Evolutionary conservation across 1,140 invertebrate genomes (phyloP), one percentile per base, ranked within the genome.

Genomic region (Zelostemma sp.): DNA sequence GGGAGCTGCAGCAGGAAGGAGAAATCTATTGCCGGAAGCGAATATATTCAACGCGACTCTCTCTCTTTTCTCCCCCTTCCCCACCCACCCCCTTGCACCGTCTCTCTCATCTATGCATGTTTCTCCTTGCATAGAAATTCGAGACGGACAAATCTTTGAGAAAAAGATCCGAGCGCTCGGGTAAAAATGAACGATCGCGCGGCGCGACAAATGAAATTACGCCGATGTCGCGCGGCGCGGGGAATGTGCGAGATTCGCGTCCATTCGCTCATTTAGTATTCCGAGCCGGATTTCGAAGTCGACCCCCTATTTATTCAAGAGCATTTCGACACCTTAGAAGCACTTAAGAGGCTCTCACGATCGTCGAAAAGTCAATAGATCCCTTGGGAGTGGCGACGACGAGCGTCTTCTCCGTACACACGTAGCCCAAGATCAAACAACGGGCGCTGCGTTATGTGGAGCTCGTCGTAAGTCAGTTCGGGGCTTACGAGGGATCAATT

Each of bases 1-100:
- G 54, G 55, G 40, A 35, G 48, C 54, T 68, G 58, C 43, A 53
- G 55, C 67, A 65, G 68, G 67, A 65, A 75, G 74, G 76, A 80
- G 72, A 84, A 85, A 85, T 85, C 81, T 85, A 85, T 85, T 85
- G 78, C 83, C 83, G 83, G 83, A 84, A 84, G 82, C 81, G 77
- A 80, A 77, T 83, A 81, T 80, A 82, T 82, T 78, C 80, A 74
- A 55, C 72, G 67, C 69, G 66, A 71, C 64, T 70, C 67, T 51
- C 57, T 58, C 41, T 55, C 50, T 63, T 55, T 72, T 65, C 58
- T 60, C 62, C 59, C 61, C 65, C 40, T 47, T 46, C 50, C 58
- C 47, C 58, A 16, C 35, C 43, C 41, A n/a, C 43, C 15, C 33
- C 43, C 59, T 50, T n/a, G n/a, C n/a, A n/a, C n/a, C n/a, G n/a